phyloP scores from a whole-genome alignment of 1,140 invertebrate genomes.

The Trialeurodes vaporariorum region DNA sequence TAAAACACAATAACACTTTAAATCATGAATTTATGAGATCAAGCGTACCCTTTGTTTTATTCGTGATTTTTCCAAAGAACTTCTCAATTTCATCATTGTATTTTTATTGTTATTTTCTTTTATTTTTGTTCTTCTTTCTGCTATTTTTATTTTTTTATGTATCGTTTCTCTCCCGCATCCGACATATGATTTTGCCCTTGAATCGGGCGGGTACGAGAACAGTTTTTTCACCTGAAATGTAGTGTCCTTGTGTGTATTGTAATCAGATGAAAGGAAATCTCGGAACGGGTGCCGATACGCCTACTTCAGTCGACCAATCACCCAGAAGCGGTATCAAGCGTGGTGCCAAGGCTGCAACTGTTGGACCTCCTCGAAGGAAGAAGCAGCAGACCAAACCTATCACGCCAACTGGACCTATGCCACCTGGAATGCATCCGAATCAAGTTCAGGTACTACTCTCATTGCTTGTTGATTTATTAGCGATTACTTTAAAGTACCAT shows the following conservation, averaged over 20 bases:
- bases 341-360: slow-evolving; percentile 20
- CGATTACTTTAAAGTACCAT: too few relatives aligned
- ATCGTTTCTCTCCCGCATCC: slow-evolving; percentile 11
- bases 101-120: slow-evolving; percentile 10
- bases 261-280: slow-evolving; percentile 39
- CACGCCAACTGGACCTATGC: slow-evolving; percentile 22
- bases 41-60: too few relatives aligned
- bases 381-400: slow-evolving; percentile 25
- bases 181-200: slow-evolving; percentile 18
- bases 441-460: slow-evolving; percentile 24
- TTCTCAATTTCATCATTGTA: background rate
- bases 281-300: slow-evolving; percentile 37
- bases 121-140: slow-evolving; percentile 13
- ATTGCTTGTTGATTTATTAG: too few relatives aligned
- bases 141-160: slow-evolving; percentile 12
- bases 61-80: background rate
- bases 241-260: slow-evolving; percentile 33
- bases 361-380: slow-evolving; percentile 20
- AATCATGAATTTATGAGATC: too few relatives aligned
- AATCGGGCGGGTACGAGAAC: slow-evolving; percentile 18
- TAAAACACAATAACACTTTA: too few relatives aligned
- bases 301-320: slow-evolving; percentile 27
- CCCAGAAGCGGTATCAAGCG: slow-evolving; percentile 29
- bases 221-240: slow-evolving; percentile 26
- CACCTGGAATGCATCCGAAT: slow-evolving; percentile 20